Base-by-base conservation (phyloP, 2,113 vertebrate genomes). In the Aphyosemion australe region DNA sequence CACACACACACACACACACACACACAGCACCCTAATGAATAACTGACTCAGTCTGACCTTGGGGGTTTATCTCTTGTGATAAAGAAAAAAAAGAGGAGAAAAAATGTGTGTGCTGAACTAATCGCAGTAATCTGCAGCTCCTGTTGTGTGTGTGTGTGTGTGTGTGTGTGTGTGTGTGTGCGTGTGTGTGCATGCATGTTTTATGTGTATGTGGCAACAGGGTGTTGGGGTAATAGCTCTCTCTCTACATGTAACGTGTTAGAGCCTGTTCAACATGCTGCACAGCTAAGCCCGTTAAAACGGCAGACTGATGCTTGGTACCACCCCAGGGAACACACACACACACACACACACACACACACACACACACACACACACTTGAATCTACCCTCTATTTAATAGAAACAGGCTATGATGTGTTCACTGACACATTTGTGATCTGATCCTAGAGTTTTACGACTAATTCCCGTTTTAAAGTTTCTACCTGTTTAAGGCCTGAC, bases 31-130 rank as follows among this genome's bases (percentile, higher is more conserved):
- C 47, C 82, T 78, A 68, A 85, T 80, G 76, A 89, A 89, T 86
- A 80, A 84, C 82, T 87, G 85, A 84, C 83, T 84, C 80, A 80
- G 61, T 75, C 64, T 83, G 85, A 90, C 88, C 90, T 89, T 91
- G 88, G 87, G 85, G 81, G 78, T 13, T 74, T 72, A 81, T 86
- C 77, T 83, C 48, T 54, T 56, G 37, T 52, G 72, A 61, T 57
- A 71, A 19, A 72, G 72, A 72, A 31, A 32, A 12, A 14, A 52
- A 80, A 55, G 69, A 43, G 18, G 56, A 74, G 53, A 74, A 58
- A 57, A 54, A 26, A 70, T 74, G 70, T 67, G 56, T 80, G 72
- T 85, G 85, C 73, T 68, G 55, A 85, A 79, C 68, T 86, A 79
- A 87, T 88, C 62, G 41, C 41, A 18, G 41, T 86, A 83, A 90